A percentile compares a stretch with the other conserved stretches of the same genome.
Evolutionary conservation across 2,113 vertebrate genomes (phyloP).

Genomic region (Corynorhinus townsendii): DNA sequence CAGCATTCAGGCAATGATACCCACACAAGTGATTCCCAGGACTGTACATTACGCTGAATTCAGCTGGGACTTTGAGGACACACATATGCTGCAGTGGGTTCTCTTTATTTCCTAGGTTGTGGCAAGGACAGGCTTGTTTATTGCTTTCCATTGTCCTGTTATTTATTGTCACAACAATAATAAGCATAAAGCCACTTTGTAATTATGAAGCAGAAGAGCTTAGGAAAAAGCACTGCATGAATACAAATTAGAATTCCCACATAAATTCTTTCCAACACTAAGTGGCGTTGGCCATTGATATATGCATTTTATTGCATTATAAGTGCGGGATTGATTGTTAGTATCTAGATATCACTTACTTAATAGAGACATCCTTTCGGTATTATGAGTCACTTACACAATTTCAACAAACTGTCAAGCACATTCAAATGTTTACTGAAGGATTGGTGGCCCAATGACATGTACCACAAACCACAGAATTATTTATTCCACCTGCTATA

Average conservation of each 20-base stretch:
- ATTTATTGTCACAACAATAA: constrained; percentile 57
- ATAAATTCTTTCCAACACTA: constrained; percentile 15
- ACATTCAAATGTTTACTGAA: neutral
- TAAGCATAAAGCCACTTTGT: constrained; percentile 43
- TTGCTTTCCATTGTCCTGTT: constrained; percentile 53
- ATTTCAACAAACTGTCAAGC: constrained; percentile 34
- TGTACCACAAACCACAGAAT: neutral
- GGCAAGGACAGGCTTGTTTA: neutral
- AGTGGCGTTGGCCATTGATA: constrained; percentile 27
- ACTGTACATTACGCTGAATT: neutral
- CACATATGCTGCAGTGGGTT: neutral
- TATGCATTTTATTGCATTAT: constrained; percentile 9
- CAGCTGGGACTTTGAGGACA: neutral
- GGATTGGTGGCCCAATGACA: neutral
- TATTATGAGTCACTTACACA: constrained; percentile 10
- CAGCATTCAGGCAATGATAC: neutral
- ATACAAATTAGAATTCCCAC: constrained; percentile 50
- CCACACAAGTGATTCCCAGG: neutral
- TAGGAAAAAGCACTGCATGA: constrained; percentile 39
- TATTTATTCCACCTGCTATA: neutral
- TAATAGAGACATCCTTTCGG: constrained; percentile 1
- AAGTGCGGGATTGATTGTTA: neutral
- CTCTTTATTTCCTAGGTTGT: constrained; percentile 50
- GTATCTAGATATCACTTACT: constrained; percentile 20
- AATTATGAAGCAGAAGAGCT: constrained; percentile 56